phyloP scores from a whole-genome alignment of 2,888 invertebrate genomes.

The Lithodes maja region DNA sequence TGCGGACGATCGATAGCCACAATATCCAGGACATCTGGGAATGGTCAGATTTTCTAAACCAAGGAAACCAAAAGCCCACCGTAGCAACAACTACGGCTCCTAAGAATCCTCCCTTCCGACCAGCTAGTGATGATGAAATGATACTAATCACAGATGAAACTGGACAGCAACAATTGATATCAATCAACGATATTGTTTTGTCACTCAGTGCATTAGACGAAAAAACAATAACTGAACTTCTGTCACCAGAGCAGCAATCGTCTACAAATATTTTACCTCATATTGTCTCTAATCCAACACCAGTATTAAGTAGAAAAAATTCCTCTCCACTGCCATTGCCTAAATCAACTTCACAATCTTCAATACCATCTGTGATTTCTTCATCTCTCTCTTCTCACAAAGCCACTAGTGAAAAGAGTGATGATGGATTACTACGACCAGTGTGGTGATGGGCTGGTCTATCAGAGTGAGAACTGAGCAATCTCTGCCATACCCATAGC shows the following conservation, averaged over 20 bases:
- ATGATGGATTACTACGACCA: not conserved
- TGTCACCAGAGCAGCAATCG: conserved; percentile 27
- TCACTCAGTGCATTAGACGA: conserved; percentile 60
- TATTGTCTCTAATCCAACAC: not conserved
- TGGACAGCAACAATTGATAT: conserved; percentile 53
- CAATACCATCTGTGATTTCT: not conserved
- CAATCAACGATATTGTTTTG: conserved; percentile 63
- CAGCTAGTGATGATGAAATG: conserved; percentile 40
- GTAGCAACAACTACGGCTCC: not conserved
- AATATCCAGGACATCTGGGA: conserved; percentile 60
- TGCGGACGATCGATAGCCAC: conserved; percentile 64
- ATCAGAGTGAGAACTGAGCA: too few species aligned
- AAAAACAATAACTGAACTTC: conserved; percentile 42
- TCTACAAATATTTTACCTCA: not conserved
- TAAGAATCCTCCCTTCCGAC: not conserved
- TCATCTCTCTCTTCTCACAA: not conserved
- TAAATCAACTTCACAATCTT: not conserved
- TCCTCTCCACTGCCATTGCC: too few species aligned
- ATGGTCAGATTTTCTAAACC: conserved; percentile 31
- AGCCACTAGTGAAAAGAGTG: too few species aligned
- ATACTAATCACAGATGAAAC: conserved; percentile 62
- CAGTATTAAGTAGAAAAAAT: not conserved
- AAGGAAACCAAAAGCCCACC: not conserved
- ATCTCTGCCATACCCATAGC: too few species aligned
- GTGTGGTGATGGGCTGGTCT: too few species aligned